Evolutionary conservation across 2,113 vertebrate species (phyloP), one percentile per base, ranked within the genome.

Genomic region (Diadophis punctatus): DNA sequence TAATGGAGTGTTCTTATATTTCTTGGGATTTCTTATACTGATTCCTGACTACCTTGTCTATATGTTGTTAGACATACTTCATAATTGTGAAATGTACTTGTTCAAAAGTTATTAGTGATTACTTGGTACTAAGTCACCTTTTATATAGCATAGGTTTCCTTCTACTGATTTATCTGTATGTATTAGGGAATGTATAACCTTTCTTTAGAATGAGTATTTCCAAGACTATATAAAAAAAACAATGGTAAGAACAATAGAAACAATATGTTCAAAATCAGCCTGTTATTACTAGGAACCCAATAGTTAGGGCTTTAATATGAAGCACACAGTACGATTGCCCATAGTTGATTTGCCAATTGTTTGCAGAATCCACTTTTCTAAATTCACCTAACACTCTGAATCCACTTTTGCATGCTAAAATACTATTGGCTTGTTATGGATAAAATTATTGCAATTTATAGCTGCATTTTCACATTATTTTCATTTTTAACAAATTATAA

Each of bases 1-100:
- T 95, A 90, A 7, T 95, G 63, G 92, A 92, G 92, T 48, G 43
- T 89, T 58, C 23, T 12, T 87, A 90, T 93, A 49, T 91, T 90
- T 89, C 80, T 93, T 60, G 20, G 18, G 92, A 92, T 95, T 95
- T 84, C 95, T 89, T 85, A 7, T 1, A 0, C 25, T 30, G 87
- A 88, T 93, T 91, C 87, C 34, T 22, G 93, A 43, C 51, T 30
- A 18, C 51, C 90, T 90, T 91, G 1, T 90, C 89, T 91, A 95
- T 84, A 93, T 55, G 88, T 48, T 92, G 63, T 49, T 52, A 88
- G 49, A 68, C 14, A 51, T 94, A 91, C 8, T 91, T 34, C 23
- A 74, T 43, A 74, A 30, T 43, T 68, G 5, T 18, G 48, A 74
- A 88, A 53, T 88, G 22, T 74, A 63, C 8, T 52, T 60, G 91